A percentile compares a stretch with the other conserved stretches of the same genome.
These are phyloP conservation scores for Oxygymnocypris stewartii DNA, from an alignment of 2,113 vertebrate genomes.

Conservation along the genomic window DNA sequence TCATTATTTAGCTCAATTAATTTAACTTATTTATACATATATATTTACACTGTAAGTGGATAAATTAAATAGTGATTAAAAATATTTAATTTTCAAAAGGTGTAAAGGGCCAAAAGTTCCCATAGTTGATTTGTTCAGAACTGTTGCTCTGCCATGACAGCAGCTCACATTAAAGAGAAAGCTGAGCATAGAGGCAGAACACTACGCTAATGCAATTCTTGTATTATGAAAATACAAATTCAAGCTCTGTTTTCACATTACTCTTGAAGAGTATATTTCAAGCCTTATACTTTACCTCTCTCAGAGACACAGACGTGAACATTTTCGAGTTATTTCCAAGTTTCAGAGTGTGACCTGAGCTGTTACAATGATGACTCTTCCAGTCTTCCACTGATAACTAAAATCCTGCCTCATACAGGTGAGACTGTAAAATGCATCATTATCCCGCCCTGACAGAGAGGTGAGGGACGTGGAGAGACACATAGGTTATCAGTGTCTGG, in stretches of 20 bases:
- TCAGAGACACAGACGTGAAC: background rate
- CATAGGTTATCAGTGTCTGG: slow-evolving; percentile 55
- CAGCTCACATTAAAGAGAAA: background rate
- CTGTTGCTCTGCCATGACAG: background rate
- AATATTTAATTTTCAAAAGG: background rate
- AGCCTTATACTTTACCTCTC: background rate
- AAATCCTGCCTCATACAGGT: slow-evolving; percentile 25
- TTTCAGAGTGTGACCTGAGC: slow-evolving; percentile 24
- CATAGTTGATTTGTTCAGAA: background rate
- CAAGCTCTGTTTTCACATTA: background rate
- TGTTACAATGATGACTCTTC: slow-evolving; percentile 32
- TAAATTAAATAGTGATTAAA: background rate
- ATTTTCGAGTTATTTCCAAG: slow-evolving; percentile 29
- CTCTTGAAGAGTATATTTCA: background rate
- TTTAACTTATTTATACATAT: background rate
- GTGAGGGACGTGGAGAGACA: slow-evolving; percentile 40
- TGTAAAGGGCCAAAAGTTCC: background rate
- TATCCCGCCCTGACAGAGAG: slow-evolving; percentile 42
- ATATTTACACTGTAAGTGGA: background rate
- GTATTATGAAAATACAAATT: background rate
- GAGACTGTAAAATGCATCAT: slow-evolving; percentile 47
- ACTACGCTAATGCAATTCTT: background rate
- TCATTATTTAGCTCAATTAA: background rate
- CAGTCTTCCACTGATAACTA: slow-evolving; percentile 32
- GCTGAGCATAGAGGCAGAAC: background rate